Evolutionary conservation across 2,113 vertebrate species (phyloP).

Genomic region (Psittacus erithacus): DNA sequence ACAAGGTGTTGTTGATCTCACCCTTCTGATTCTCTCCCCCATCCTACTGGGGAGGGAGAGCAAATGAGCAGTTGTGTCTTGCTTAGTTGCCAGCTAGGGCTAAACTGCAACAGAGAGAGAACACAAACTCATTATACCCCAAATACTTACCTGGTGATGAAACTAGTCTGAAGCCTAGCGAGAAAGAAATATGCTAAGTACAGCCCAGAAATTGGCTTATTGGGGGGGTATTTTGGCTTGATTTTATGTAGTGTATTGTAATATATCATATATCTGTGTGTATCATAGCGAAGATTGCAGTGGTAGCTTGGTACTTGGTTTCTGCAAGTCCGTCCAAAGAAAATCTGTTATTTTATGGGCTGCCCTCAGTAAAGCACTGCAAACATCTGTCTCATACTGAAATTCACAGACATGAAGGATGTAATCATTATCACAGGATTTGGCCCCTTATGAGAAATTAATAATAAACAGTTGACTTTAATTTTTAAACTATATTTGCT

Average conservation of each 20-base stretch:
- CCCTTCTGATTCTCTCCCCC: background rate
- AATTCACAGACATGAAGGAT: background rate
- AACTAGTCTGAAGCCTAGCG: background rate
- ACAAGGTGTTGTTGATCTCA: background rate
- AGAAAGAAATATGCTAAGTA: background rate
- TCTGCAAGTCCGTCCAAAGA: background rate
- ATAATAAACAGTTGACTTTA: slow-evolving; percentile 36
- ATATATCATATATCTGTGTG: background rate
- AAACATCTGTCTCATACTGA: background rate
- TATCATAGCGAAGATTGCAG: background rate
- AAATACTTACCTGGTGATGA: background rate
- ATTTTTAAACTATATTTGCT: slow-evolving; percentile 39
- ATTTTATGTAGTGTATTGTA: background rate
- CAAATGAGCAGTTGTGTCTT: background rate
- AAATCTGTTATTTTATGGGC: background rate
- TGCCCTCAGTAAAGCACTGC: background rate
- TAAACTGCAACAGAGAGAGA: background rate
- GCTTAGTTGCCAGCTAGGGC: background rate
- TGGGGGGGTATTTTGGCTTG: background rate
- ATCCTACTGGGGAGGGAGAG: no score
- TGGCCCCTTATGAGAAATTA: background rate
- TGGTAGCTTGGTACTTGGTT: background rate
- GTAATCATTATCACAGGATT: background rate
- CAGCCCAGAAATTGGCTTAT: background rate
- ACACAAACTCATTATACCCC: background rate